Base-by-base conservation (phyloP, 2,113 vertebrate species). In the Rhegmatorhina hoffmannsi region DNA sequence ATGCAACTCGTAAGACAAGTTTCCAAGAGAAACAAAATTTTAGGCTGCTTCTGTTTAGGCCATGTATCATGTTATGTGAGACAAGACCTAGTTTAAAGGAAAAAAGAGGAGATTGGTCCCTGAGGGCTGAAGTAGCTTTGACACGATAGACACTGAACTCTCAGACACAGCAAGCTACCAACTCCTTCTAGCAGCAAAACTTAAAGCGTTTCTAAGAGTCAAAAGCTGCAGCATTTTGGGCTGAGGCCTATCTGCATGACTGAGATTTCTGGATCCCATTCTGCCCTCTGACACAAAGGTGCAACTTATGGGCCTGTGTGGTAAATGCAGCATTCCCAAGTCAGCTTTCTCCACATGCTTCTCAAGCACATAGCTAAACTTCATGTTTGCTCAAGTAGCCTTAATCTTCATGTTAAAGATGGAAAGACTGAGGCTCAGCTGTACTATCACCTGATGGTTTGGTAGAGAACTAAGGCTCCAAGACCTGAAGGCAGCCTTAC, bases 131-230 rank as follows among this genome's bases (percentile, higher is more conserved):
- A 34, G 26, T 16, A 64, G 19, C 12, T 64, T 26, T 26, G 19
- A 44, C 38, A 79, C 0, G 0, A 43, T 23, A 56, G 4, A 68
- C 8, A 25, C 43, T 11, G 8, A 2, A 4, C 15, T 50, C 56
- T 40, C 47, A 64, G 26, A 40, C 17, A 19, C 26, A 82, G 38
- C 24, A 79, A 40, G 24, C 17, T 44, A 89, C 12, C 23, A 26
- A 9, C 13, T 66, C 38, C 34, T 67, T 59, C 17, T n/a, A 64
- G 70, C 23, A 59, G 18, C 40, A 85, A 43, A 70, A 84, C 21
- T n/a, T 62, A 43, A 58, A 75, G 52, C 44, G 33, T 6, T 23
- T 14, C 20, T 34, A 47, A 31, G 23, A 75, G 33, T 38, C 9
- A 59, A 68, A 89, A 85, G 7, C 38, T 4, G 2, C 33, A 83